phyloP scores from a whole-genome alignment of 1,140 invertebrate genomes.

The Geopemphigus sp. region DNA sequence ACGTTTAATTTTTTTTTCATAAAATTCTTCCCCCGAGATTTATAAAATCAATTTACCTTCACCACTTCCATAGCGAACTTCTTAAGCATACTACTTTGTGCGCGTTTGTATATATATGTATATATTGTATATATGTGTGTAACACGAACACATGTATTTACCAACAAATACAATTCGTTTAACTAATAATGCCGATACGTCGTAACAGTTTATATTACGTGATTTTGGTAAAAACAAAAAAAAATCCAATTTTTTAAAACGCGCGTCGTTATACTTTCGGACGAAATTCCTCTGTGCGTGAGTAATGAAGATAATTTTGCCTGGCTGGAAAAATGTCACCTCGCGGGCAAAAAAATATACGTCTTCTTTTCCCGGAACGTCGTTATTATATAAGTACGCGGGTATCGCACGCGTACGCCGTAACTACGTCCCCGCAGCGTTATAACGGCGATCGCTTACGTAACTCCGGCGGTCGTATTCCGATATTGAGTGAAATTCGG shows the following conservation, averaged over 20 bases:
- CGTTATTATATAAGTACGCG: neutral
- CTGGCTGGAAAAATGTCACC: neutral
- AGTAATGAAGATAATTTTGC: constrained; percentile 5
- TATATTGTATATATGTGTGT: too few relatives aligned
- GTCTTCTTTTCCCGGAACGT: neutral
- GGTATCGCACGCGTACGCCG: neutral
- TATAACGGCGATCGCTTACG: neutral
- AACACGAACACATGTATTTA: too few relatives aligned
- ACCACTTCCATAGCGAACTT: too few relatives aligned
- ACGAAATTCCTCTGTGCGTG: neutral
- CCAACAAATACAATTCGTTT: too few relatives aligned
- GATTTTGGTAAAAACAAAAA: neutral
- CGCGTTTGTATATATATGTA: too few relatives aligned
- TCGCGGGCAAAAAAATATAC: neutral
- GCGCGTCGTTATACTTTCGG: neutral
- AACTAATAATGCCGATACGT: too few relatives aligned
- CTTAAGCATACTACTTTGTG: too few relatives aligned
- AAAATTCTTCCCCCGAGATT: too few relatives aligned
- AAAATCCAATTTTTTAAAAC: neutral
- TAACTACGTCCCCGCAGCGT: neutral
- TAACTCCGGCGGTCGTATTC: neutral
- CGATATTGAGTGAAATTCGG: neutral
- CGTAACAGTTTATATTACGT: neutral
- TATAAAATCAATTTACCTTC: too few relatives aligned
- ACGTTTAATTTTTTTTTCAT: too few relatives aligned